Percentiles rank a stretch among this genome's conserved stretches.
Evolutionary conservation across 2,113 vertebrate genomes (phyloP).

Genomic region (Phyllostomus hastatus): DNA sequence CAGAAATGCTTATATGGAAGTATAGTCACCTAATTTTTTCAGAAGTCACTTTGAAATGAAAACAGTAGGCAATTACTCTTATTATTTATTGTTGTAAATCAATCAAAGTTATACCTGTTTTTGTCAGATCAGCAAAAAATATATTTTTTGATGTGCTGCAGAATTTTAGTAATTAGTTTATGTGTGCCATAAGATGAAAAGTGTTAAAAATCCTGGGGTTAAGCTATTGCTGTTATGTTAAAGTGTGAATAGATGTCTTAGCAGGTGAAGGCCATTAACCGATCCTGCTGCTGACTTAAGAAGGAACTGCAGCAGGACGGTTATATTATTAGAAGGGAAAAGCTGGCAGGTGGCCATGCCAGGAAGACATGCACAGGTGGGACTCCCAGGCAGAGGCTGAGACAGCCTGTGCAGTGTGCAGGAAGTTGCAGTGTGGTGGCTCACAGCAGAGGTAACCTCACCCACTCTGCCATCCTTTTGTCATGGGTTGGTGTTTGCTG

Average conservation of each 20-base stretch:
- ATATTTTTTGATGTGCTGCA: background rate
- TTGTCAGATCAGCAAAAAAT: background rate
- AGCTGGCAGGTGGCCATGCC: background rate
- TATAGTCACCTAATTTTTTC: background rate
- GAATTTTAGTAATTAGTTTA: background rate
- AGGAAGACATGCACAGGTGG: background rate
- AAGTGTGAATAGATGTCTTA: background rate
- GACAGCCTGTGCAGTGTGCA: rapidly evolving
- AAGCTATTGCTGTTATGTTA: background rate
- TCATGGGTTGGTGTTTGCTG: background rate
- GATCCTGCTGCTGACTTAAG: background rate
- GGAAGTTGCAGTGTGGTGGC: rapidly evolving
- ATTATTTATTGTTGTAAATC: background rate
- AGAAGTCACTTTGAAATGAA: background rate
- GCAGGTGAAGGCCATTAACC: background rate
- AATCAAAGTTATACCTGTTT: background rate
- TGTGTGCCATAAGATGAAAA: background rate
- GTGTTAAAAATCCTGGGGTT: background rate
- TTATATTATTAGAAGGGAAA: background rate
- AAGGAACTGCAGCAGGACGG: background rate
- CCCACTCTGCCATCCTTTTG: background rate
- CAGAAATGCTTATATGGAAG: background rate
- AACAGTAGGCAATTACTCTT: background rate
- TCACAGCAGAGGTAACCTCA: background rate
- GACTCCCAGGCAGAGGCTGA: background rate